Base-by-base conservation (phyloP, 2,888 invertebrate species). In the Nesidiocoris tenuis region DNA sequence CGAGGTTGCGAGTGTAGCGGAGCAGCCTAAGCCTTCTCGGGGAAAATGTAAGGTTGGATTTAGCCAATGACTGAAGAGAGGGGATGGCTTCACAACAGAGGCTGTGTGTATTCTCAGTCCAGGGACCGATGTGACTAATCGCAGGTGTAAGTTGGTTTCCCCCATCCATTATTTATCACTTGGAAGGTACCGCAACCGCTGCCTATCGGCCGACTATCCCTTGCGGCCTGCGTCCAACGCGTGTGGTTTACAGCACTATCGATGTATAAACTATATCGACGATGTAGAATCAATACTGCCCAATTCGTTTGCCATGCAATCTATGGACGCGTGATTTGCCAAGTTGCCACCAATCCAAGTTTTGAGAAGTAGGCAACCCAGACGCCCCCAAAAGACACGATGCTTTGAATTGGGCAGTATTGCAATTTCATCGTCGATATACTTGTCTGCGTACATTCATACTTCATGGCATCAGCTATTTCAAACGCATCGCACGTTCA, bases 81-180 rank as follows among this genome's bases (percentile, higher is more conserved):
- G 66, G 17, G n/a, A 9, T 12, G 55, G 19, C 25, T 59, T 7
- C 61, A 12, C 21, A n/a, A 19, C 39, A 24, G 23, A 3, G 57
- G 56, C 54, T 21, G 56, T 61, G 18, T 54, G 57, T 24, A 57
- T 65, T 55, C 65, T 56, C 56, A 19, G 25, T 24, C 24, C 25
- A 24, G 59, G 25, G 17, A 21, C 64, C 74, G 55, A 65, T 74
- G 72, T 72, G 63, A 72, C 72, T 72, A 72, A 72, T 72, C 72
- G 39, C 72, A 64, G 74, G 74, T 74, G 74, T 74, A 74, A 65
- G 64, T 74, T 56, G 39, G 64, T 74, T 59, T 61, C 61, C 74
- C 74, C 25, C 19, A 65, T 65, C 55, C 64, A 74, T 65, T 65
- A 65, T 74, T 64, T 59, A 74, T 68, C 70, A 39, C 39, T 39